These are phyloP conservation scores for Gavia stellata DNA, from an alignment of 2,113 vertebrate species.

Conservation along the genomic window DNA sequence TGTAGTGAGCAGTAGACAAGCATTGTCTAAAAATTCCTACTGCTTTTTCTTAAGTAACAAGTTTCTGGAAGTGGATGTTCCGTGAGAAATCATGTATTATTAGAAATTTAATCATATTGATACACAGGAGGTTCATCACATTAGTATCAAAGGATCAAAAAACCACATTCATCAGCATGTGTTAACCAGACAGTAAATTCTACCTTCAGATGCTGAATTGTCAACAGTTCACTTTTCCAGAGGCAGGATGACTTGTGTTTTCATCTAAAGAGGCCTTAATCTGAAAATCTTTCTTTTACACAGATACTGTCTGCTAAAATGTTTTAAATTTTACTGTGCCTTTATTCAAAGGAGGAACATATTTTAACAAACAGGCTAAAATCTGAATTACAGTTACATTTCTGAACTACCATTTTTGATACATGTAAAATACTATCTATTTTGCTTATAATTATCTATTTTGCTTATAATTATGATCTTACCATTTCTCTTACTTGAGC, in stretches of 20 bases:
- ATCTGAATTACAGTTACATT: background rate
- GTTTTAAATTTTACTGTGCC: background rate
- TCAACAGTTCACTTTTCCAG: background rate
- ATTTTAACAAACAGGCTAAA: background rate
- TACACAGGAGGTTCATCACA: background rate
- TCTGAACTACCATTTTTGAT: background rate
- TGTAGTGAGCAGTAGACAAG: background rate
- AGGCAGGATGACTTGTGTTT: background rate
- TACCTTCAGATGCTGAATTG: background rate
- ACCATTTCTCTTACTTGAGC: background rate
- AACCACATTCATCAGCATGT: background rate
- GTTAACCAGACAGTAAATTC: background rate
- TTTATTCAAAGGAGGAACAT: background rate
- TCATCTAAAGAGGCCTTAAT: background rate
- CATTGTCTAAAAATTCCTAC: background rate
- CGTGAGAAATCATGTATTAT: background rate
- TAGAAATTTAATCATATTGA: background rate
- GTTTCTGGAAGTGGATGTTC: background rate
- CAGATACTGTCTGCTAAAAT: background rate
- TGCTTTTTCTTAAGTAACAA: background rate
- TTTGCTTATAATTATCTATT: no score
- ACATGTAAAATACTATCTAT: background rate
- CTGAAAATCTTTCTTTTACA: background rate
- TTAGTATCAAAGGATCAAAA: background rate
- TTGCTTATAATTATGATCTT: background rate